These are phyloP conservation scores for Noctua comes DNA, from an alignment of 2,888 invertebrate genomes.

Conservation along the genomic window DNA sequence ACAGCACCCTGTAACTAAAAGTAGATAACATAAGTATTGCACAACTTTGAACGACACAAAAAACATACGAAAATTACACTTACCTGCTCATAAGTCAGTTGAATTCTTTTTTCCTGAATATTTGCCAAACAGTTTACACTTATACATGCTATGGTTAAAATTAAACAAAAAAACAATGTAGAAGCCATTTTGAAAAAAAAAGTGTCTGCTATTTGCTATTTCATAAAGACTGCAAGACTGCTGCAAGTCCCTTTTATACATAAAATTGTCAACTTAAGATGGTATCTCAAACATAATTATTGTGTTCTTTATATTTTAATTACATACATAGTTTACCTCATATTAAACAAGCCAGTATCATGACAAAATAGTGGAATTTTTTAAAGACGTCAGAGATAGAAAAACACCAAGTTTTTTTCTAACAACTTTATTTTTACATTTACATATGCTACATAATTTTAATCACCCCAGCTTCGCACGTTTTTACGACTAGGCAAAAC, in stretches of 20 bases:
- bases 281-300: constrained; percentile 55
- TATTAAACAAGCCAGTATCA: constrained; percentile 15
- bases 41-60: neutral
- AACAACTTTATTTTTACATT: neutral
- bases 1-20: constrained; percentile 25
- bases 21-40: neutral
- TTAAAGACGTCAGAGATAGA: constrained; percentile 25
- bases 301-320: constrained; percentile 27
- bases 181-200: constrained; percentile 29
- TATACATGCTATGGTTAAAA: constrained; percentile 5
- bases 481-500: neutral
- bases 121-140: constrained; percentile 29
- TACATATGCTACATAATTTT: neutral
- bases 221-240: neutral
- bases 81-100: constrained; percentile 30
- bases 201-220: neutral
- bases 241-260: constrained; percentile 43
- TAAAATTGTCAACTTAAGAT: constrained; percentile 60
- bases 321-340: constrained; percentile 10
- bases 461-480: neutral
- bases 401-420: constrained; percentile 26
- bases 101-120: neutral
- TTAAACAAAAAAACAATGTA: constrained; percentile 10
- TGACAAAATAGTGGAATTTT: constrained; percentile 41
- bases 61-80: neutral